A percentile compares a stretch with the other conserved stretches of the same genome.
Conservation (phyloP, 2,797 vertebrate genomes). For the Semotilus atromaculatus region DNA sequence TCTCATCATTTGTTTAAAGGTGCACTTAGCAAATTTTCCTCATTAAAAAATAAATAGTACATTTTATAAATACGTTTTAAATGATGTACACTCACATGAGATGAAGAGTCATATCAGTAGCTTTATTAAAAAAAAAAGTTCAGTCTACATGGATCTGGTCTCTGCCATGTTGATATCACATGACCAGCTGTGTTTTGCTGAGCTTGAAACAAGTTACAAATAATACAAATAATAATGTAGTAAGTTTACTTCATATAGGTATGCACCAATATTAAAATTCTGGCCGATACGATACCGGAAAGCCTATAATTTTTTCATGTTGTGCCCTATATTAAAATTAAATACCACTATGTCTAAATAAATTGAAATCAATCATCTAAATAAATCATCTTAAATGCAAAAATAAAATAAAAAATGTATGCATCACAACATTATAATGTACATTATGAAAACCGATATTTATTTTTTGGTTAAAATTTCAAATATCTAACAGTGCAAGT, state of each 20-base stretch:
- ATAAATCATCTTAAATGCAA: not conserved
- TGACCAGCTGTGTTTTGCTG: not conserved
- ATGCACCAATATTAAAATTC: not conserved
- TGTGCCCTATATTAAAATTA: not conserved
- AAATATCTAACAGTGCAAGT: not conserved
- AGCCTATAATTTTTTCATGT: not conserved
- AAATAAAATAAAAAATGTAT: not conserved
- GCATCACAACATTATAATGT: not conserved
- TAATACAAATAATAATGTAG: not conserved
- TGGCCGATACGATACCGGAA: not conserved
- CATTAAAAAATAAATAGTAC: not conserved
- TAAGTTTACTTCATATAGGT: not conserved
- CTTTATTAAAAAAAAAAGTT: not conserved
- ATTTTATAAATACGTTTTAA: not conserved
- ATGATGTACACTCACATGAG: not conserved
- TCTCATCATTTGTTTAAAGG: slow-evolving; percentile 70
- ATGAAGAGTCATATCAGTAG: not conserved
- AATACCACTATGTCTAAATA: not conserved
- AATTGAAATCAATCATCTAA: not conserved
- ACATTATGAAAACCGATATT: not conserved
- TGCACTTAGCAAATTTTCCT: slow-evolving; percentile 14
- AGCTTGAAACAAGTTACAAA: not conserved
- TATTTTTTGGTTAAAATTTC: not conserved
- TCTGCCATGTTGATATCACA: not conserved
- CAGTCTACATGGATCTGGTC: not conserved